Base-by-base conservation (phyloP, 2,113 vertebrate species). In the Planiliza haematocheilus region DNA sequence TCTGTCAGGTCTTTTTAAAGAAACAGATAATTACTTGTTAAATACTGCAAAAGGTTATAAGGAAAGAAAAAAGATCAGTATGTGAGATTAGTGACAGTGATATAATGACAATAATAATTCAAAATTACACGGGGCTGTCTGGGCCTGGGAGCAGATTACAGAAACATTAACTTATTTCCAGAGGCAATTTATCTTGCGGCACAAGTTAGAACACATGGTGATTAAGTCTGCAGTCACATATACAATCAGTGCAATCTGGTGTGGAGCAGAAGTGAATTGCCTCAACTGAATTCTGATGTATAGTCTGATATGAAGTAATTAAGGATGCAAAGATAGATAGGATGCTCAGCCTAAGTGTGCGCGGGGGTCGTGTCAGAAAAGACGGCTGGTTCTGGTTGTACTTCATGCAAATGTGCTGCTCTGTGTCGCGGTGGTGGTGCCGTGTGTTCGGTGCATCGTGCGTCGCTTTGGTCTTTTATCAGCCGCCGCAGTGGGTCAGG, bases 101-200 rank as follows among this genome's bases (percentile, higher is more conserved):
- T 70, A 50, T 73, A 79, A 79, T 65, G 64, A 67, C 60, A 77
- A 64, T 58, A 65, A 57, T 71, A 45, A 85, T 79, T 60, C 56
- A 66, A 70, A 77, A 70, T 70, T 66, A 72, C 45, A 45, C 45
- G 64, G 39, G 7, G 7, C 77, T 46, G 48, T 45, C 53, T 74
- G 61, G 73, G 81, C 55, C 52, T 30, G 21, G 50, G 18, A 68
- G 50, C 66, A 84, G 70, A 87, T 79, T 86, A 75, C 11, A 45
- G 65, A 71, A 83, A 78, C 81, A 67, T 74, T 77, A 59, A 56
- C 70, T 61, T 63, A 18, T 67, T 72, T 74, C 74, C 45, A 50
- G 67, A 69, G 53, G 62, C 62, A 57, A 82, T 87, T 81, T 64
- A 73, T 84, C 63, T 82, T 66, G 14, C 59, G 56, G 46, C 65